Conservation (phyloP, 1,140 invertebrate species). For the Oscheius sp. region DNA sequence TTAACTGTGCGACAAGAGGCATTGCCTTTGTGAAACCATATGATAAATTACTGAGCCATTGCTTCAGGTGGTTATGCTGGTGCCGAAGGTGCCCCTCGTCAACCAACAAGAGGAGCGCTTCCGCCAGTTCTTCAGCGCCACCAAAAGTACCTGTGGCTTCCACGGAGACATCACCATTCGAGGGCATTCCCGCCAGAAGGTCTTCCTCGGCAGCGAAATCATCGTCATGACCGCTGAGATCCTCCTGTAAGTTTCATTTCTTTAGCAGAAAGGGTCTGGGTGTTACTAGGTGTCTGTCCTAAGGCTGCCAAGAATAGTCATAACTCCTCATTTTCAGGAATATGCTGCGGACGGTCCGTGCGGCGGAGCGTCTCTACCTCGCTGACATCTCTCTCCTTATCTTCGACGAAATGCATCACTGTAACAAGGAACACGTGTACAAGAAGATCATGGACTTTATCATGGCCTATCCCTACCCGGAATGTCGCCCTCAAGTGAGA, state of each 20-base stretch:
- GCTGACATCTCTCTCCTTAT: slow-evolving; percentile 39
- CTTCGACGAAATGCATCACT: slow-evolving; percentile 40
- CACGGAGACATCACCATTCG: slow-evolving; percentile 17
- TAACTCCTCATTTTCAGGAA: slow-evolving; percentile 34
- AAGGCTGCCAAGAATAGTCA: neutral
- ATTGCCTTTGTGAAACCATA: too few species aligned
- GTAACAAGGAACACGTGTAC: slow-evolving; percentile 7
- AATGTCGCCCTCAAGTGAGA: neutral
- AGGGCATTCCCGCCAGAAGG: slow-evolving; percentile 1
- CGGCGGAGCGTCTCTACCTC: slow-evolving; percentile 30
- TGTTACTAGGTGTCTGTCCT: neutral
- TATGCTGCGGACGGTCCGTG: slow-evolving; percentile 29
- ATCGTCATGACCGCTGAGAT: slow-evolving; percentile 41
- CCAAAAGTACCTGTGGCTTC: slow-evolving; percentile 14
- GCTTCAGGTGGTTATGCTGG: slow-evolving; percentile 34
- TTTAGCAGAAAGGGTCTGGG: neutral
- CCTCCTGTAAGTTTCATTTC: slow-evolving; percentile 27
- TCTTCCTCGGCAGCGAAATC: slow-evolving; percentile 16
- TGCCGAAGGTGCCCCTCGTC: slow-evolving; percentile 42
- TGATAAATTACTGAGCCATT: neutral
- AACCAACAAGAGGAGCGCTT: slow-evolving; percentile 34
- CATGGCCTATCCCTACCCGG: neutral
- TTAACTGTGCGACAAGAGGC: neutral
- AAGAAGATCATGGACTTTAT: slow-evolving; percentile 3
- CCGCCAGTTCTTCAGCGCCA: slow-evolving; percentile 6